Percentiles rank a stretch among this genome's conserved stretches.
These are phyloP conservation scores for Axinella damicornis DNA, from an alignment of 37 sponge, comb jelly and placozoan species.

Conservation along the genomic window DNA sequence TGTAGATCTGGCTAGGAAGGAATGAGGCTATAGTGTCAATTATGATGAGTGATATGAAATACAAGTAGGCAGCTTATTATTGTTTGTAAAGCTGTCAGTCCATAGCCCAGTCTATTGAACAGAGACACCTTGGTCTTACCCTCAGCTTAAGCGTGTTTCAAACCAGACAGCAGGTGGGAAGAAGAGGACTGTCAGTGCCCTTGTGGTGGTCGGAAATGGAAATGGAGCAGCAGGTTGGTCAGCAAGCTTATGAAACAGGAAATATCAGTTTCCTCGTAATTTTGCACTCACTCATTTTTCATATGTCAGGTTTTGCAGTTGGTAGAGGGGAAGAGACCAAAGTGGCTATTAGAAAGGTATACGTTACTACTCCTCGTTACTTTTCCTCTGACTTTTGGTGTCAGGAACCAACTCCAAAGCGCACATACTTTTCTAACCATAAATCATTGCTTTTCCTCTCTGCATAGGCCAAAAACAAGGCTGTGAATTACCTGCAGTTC, in stretches of 20 bases:
- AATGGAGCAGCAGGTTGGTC: slow-evolving; percentile 81
- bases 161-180: slow-evolving; percentile 79
- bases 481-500: slow-evolving; percentile 62
- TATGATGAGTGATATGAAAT: too few relatives aligned
- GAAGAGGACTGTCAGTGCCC: slow-evolving; percentile 63
- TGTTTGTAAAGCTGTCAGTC: too few relatives aligned
- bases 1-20: neutral
- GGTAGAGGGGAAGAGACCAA: slow-evolving; percentile 56
- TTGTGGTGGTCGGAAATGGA: slow-evolving; percentile 89
- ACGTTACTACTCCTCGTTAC: too few relatives aligned
- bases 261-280: too few relatives aligned
- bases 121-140: too few relatives aligned
- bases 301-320: slow-evolving; percentile 67
- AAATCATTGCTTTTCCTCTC: neutral
- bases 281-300: too few relatives aligned
- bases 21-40: too few relatives aligned
- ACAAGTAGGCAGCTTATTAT: too few relatives aligned
- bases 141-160: slow-evolving; percentile 74
- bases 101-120: too few relatives aligned
- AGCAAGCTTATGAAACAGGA: too few relatives aligned
- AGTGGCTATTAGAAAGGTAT: slow-evolving; percentile 72
- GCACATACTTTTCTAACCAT: neutral
- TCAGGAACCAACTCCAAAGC: too few relatives aligned
- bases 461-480: slow-evolving; percentile 85
- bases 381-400: too few relatives aligned